phyloP scores from a whole-genome alignment of 2,888 invertebrate species.

The Galerucella nymphaeae region DNA sequence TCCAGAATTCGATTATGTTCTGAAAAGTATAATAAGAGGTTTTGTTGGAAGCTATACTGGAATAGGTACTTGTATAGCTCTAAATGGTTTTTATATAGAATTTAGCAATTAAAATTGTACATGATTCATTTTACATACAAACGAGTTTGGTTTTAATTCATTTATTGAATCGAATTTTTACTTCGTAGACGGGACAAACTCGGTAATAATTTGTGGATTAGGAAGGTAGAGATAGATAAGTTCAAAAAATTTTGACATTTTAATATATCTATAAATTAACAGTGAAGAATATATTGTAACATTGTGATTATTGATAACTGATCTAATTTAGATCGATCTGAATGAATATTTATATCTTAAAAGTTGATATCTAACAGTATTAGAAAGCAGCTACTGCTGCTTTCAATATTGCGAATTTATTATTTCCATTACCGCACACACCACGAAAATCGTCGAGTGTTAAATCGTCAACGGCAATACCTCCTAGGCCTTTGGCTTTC shows the following conservation, averaged over 20 bases:
- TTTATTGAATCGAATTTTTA: neutral
- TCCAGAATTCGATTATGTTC: neutral
- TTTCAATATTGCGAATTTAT: slow-evolving; percentile 80
- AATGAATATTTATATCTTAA: neutral
- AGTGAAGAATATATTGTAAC: neutral
- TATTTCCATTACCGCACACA: slow-evolving; percentile 77
- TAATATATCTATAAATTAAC: no score
- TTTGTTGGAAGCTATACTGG: neutral
- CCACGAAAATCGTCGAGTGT: slow-evolving; percentile 84
- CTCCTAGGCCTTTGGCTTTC: slow-evolving; percentile 80
- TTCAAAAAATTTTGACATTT: no score
- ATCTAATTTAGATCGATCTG: neutral
- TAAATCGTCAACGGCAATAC: slow-evolving; percentile 78
- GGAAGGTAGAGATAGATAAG: no score
- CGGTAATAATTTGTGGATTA: no score
- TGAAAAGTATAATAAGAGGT: neutral
- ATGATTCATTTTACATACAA: slow-evolving; percentile 2
- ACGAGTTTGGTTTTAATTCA: neutral
- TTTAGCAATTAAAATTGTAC: slow-evolving; percentile 8
- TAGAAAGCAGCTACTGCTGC: slow-evolving; percentile 66
- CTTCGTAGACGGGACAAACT: no score
- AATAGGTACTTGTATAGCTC: neutral
- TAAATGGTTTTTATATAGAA: neutral
- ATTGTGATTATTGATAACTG: neutral
- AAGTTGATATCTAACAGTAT: neutral